phyloP scores from a whole-genome alignment of 2,888 invertebrate species.

The Spodoptera exigua region DNA sequence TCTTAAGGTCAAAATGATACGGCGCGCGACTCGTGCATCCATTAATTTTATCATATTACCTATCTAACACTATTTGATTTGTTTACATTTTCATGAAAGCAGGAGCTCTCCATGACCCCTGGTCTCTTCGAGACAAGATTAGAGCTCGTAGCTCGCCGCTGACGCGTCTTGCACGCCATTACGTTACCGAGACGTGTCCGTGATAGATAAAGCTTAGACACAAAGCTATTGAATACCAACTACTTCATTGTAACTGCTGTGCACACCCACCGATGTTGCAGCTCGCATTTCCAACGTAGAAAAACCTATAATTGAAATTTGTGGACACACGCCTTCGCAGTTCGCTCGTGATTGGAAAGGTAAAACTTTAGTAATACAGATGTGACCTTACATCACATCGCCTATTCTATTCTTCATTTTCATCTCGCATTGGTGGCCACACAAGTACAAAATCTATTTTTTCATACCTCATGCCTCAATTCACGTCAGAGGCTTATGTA shows the following conservation, averaged over 20 bases:
- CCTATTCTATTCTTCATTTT: too few species aligned
- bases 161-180: conserved; percentile 16
- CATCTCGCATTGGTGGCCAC: too few species aligned
- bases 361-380: too few species aligned
- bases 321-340: too few species aligned
- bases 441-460: too few species aligned
- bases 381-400: too few species aligned
- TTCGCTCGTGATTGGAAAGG: too few species aligned
- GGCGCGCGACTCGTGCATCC: conserved; percentile 63
- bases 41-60: conserved; percentile 68
- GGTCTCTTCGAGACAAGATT: conserved; percentile 52
- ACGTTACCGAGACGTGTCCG: conserved; percentile 22
- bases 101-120: conserved; percentile 50
- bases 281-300: too few species aligned
- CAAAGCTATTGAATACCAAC: conserved; percentile 24
- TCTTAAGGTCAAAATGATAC: conserved; percentile 66
- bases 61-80: conserved; percentile 49
- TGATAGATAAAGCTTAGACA: conserved; percentile 25
- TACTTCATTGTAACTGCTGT: background rate
- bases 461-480: too few species aligned
- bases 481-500: too few species aligned
- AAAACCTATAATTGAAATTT: too few species aligned
- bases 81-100: conserved; percentile 59
- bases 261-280: background rate
- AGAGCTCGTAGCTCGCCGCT: conserved; percentile 21